Percentiles rank a stretch among this genome's conserved stretches.
These are phyloP conservation scores for Neosilurus hyrtlii DNA, from an alignment of 2,797 vertebrate genomes.

Conservation along the genomic window DNA sequence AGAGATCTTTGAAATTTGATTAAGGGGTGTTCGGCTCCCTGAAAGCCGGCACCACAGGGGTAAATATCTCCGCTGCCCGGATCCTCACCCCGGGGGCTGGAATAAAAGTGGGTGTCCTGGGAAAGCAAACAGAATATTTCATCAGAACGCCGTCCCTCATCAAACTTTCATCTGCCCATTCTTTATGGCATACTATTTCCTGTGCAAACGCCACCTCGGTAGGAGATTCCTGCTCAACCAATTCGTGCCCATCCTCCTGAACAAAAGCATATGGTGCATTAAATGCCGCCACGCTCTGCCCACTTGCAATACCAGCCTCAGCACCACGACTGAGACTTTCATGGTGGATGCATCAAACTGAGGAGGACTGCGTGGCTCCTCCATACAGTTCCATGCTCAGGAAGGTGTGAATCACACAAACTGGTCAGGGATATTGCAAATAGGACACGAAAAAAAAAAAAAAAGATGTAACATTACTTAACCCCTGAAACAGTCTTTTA, in stretches of 20 bases:
- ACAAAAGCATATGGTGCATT: conserved; percentile 42
- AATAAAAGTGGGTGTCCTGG: conserved; percentile 56
- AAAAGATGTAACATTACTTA: not conserved
- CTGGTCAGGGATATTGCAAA: not conserved
- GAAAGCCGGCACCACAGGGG: conserved; percentile 45
- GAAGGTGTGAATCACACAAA: conserved; percentile 27
- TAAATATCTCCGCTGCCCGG: conserved; percentile 57
- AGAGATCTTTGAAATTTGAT: conserved; percentile 54
- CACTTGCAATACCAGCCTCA: conserved; percentile 26
- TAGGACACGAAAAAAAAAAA: not conserved
- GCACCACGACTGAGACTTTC: not conserved
- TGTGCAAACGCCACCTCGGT: conserved; percentile 46
- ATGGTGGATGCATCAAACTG: conserved; percentile 12
- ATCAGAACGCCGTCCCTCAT: conserved; percentile 56
- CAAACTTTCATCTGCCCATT: conserved; percentile 57
- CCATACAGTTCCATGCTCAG: not conserved
- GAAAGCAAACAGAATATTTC: conserved; percentile 61
- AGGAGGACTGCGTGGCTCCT: conserved; percentile 10
- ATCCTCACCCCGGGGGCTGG: conserved; percentile 51
- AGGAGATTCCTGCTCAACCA: conserved; percentile 46
- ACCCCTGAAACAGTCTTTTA: not conserved
- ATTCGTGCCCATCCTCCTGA: conserved; percentile 29
- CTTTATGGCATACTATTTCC: conserved; percentile 46
- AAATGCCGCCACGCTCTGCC: conserved; percentile 34
- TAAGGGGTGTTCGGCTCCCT: conserved; percentile 41